These are phyloP conservation scores for Pantherophis guttatus DNA, from an alignment of 2,113 vertebrate species.

Conservation along the genomic window DNA sequence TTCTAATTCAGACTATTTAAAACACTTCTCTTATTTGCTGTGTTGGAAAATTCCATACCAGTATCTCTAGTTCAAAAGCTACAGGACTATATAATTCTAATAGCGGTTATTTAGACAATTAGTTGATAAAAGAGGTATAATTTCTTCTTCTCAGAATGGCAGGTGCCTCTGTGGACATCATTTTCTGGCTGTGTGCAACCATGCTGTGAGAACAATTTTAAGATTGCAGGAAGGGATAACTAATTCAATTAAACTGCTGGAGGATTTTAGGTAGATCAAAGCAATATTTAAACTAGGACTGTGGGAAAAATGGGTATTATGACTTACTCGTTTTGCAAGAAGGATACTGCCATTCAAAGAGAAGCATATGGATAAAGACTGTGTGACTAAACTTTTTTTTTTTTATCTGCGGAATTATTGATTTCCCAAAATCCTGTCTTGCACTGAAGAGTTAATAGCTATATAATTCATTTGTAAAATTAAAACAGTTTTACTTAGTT, in stretches of 20 bases:
- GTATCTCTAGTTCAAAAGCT: not conserved
- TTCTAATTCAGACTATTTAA: constrained; percentile 34
- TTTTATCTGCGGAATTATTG: not conserved
- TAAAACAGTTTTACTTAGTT: not conserved
- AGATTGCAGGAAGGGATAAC: not conserved
- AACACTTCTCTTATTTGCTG: not conserved
- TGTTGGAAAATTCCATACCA: constrained; percentile 20
- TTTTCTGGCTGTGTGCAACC: not conserved
- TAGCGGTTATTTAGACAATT: not conserved
- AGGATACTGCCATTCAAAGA: not conserved
- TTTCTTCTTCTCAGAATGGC: constrained; percentile 5
- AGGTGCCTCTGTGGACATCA: fast-evolving
- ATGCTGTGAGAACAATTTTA: constrained; percentile 3
- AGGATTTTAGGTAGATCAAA: constrained; percentile 25
- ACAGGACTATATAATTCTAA: not conserved
- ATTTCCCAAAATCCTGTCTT: not conserved
- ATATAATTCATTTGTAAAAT: not conserved
- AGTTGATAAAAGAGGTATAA: not conserved
- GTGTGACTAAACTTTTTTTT: not conserved
- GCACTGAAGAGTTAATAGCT: not conserved
- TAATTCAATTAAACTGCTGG: not conserved
- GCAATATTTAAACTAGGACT: not conserved
- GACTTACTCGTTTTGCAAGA: not conserved
- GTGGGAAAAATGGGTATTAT: not conserved
- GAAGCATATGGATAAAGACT: not conserved